Percentiles rank a stretch among this genome's conserved stretches.
These are phyloP conservation scores for Cinclus mexicanus DNA, from an alignment of 2,113 vertebrate species.

Conservation along the genomic window DNA sequence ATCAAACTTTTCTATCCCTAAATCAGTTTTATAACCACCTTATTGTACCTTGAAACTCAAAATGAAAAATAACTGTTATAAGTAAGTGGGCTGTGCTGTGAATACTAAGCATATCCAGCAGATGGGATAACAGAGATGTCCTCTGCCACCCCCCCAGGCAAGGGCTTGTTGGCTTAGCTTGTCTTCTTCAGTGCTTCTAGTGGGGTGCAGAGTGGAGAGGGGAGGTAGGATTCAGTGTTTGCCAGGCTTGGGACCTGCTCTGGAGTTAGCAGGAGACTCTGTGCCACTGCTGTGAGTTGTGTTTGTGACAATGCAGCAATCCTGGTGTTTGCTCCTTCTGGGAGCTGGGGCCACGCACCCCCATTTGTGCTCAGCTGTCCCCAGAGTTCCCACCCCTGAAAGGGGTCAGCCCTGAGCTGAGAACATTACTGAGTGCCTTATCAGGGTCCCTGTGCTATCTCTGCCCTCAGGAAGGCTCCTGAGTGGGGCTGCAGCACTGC, in stretches of 20 bases:
- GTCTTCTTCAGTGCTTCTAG: background rate
- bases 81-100: conserved; percentile 36
- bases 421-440: background rate
- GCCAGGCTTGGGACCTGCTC: background rate
- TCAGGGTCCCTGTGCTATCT: background rate
- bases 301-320: background rate
- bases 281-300: background rate
- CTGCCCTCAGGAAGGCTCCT: accelerated
- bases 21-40: conserved; percentile 66
- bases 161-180: background rate
- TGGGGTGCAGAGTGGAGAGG: background rate
- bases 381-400: background rate
- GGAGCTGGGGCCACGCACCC: background rate
- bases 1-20: conserved; percentile 64
- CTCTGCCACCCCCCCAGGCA: background rate
- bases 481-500: background rate
- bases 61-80: conserved; percentile 55
- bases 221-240: background rate
- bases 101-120: conserved; percentile 11
- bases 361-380: background rate
- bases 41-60: conserved; percentile 57
- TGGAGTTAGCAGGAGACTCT: background rate
- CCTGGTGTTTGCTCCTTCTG: accelerated
- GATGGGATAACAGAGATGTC: background rate
- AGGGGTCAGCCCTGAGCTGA: background rate